Evolutionary conservation across 2,113 vertebrate species (phyloP), one percentile per base, ranked within the genome.

Genomic region (Vanacampus margaritifer): DNA sequence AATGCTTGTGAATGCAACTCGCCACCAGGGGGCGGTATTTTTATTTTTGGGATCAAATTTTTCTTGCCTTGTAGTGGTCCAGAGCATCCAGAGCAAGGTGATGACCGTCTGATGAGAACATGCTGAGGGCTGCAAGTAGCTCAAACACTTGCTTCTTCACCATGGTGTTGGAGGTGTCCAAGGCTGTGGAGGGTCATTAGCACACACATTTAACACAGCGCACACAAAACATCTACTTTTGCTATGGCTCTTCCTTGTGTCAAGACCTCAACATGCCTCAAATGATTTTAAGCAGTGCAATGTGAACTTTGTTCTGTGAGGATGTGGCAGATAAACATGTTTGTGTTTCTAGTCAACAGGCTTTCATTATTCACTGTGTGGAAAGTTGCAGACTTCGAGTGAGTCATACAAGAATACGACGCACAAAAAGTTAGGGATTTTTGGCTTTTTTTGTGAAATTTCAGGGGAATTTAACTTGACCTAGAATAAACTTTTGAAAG

Each of bases 91-190:
- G 81, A 1, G 95, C 92, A 83, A 97, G 91, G 23, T 84, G 60
- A 0, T 99, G 93, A 2, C 98, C 98, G 26, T 96, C 94, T 1
- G 88, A 50, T 0, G 95, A 98, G 75, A 97, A 98, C 85, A 99
- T 93, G 81, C 94, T 98, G 70, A 99, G 92, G 41, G 96, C 98
- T 0, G 98, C 96, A 53, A 99, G 89, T 26, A 99, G 92, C 79
- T 99, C 98, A 86, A 97, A 98, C 72, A 98, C 95, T 82, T 99
- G 98, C 87, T 95, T 98, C 91, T 99, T 99, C 76, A 99, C 98
- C 95, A 98, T 98, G 53, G 93, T 92, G 60, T 98, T 99, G 46
- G 96, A 95, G 0, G 98, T 99, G 81, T 99, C 97, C 88, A 99
- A 87, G 26, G 97, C 98, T 99, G 89, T 2, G 72, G 65, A 75